Percentiles rank a stretch among this genome's conserved stretches.
phyloP scores from a whole-genome alignment of 2,888 invertebrate species.

The Parnassius orleans region DNA sequence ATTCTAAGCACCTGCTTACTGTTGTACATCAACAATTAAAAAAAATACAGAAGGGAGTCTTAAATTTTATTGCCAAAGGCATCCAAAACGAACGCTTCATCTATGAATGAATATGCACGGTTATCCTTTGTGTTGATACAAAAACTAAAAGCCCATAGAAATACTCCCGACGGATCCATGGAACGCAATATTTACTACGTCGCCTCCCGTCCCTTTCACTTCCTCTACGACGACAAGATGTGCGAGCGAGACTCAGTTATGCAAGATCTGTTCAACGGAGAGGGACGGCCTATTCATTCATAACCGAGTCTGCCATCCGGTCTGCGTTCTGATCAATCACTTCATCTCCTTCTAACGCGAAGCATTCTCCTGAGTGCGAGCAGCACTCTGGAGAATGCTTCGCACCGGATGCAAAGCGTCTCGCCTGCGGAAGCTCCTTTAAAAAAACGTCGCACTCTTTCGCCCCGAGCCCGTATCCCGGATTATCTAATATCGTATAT shows the following conservation, averaged over 20 bases:
- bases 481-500: conserved; percentile 35
- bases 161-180: conserved; percentile 63
- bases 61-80: conserved; percentile 17
- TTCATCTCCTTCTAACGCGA: conserved; percentile 77
- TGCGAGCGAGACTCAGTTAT: conserved; percentile 59
- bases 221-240: conserved; percentile 78
- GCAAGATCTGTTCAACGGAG: conserved; percentile 48
- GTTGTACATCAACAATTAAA: neutral
- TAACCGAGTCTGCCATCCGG: conserved; percentile 79
- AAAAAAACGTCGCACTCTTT: conserved; percentile 59
- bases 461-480: conserved; percentile 44
- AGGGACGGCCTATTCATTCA: conserved; percentile 76
- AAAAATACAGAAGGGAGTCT: neutral
- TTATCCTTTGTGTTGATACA: conserved; percentile 63
- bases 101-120: conserved; percentile 65
- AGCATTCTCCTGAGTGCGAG: conserved; percentile 70
- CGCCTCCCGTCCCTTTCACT: conserved; percentile 79
- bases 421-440: conserved; percentile 67
- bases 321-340: conserved; percentile 72
- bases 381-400: too few species aligned
- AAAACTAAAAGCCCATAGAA: conserved; percentile 67
- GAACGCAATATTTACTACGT: conserved; percentile 79
- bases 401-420: conserved; percentile 70
- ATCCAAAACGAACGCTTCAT: conserved; percentile 31
- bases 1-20: conserved; percentile 6